A percentile compares a stretch with the other conserved stretches of the same genome.
These are phyloP conservation scores for Nyctereutes procyonoides DNA, from an alignment of 2,113 vertebrate species.

Conservation along the genomic window DNA sequence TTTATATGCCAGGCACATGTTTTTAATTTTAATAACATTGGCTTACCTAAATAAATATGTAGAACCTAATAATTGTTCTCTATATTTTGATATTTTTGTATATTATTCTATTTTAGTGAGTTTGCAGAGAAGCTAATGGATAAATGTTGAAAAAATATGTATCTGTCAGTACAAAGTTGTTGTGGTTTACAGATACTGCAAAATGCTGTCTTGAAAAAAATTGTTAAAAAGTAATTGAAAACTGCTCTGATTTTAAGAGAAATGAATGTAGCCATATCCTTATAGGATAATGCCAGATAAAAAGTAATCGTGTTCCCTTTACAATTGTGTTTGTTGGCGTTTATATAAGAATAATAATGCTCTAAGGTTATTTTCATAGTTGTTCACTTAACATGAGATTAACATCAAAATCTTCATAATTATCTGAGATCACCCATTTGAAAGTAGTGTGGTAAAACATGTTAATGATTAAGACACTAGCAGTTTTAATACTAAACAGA, in stretches of 20 bases:
- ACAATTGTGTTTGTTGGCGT: constrained; percentile 62
- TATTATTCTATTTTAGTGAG: constrained; percentile 45
- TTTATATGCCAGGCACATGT: constrained; percentile 79
- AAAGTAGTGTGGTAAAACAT: constrained; percentile 60
- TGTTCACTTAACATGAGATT: constrained; percentile 75
- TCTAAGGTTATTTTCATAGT: constrained; percentile 71
- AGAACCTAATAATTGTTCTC: constrained; percentile 78
- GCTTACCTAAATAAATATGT: constrained; percentile 82
- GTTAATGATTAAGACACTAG: constrained; percentile 60
- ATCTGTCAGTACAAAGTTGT: constrained; percentile 73
- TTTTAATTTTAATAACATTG: constrained; percentile 85
- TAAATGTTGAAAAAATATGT: constrained; percentile 68
- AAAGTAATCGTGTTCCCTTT: constrained; percentile 49
- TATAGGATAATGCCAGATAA: constrained; percentile 71
- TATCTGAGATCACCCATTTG: constrained; percentile 73
- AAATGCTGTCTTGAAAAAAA: constrained; percentile 24
- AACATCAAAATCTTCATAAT: constrained; percentile 79
- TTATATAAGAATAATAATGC: constrained; percentile 67
- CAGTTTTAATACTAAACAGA: constrained; percentile 71
- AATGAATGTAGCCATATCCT: constrained; percentile 64
- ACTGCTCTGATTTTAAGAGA: constrained; percentile 66
- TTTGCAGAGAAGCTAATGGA: constrained; percentile 72
- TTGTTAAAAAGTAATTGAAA: constrained; percentile 69
- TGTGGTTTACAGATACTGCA: constrained; percentile 65
- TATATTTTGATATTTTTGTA: constrained; percentile 64